Conservation (phyloP, 2,888 invertebrate species). For the Clivina fossor region DNA sequence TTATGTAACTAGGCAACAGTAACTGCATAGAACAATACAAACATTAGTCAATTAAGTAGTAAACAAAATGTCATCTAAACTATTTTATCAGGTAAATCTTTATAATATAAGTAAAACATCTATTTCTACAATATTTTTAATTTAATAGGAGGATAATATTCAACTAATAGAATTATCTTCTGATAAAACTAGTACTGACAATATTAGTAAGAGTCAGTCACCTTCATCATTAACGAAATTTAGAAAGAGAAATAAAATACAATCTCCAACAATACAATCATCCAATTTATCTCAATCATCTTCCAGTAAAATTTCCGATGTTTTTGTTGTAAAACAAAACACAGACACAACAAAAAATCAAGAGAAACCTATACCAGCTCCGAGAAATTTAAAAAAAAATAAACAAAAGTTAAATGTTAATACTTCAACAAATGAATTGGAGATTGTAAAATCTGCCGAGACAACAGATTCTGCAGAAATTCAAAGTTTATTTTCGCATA, state of each 20-base stretch:
- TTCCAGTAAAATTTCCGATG: constrained; percentile 34
- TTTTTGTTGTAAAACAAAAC: constrained; percentile 36
- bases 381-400: constrained; percentile 22
- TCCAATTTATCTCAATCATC: constrained; percentile 13
- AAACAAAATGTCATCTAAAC: constrained; percentile 19
- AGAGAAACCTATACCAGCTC: constrained; percentile 23
- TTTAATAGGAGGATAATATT: constrained; percentile 42
- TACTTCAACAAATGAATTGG: constrained; percentile 39
- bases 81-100: constrained; percentile 20
- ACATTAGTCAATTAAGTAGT: constrained; percentile 14
- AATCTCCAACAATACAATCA: constrained; percentile 15
- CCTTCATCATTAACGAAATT: constrained; percentile 16
- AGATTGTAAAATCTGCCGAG: constrained; percentile 41
- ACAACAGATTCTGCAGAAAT: constrained; percentile 25
- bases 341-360: neutral
- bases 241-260: constrained; percentile 24
- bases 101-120: constrained; percentile 1
- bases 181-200: constrained; percentile 10
- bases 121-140: constrained; percentile 13
- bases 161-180: constrained; percentile 41
- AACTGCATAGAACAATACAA: too few species aligned
- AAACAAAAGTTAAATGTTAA: constrained; percentile 29
- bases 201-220: constrained; percentile 12
- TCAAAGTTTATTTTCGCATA: constrained; percentile 38
- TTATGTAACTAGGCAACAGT: constrained; percentile 15